These are phyloP conservation scores for Lithodes maja DNA, from an alignment of 2,888 invertebrate species.

Conservation along the genomic window DNA sequence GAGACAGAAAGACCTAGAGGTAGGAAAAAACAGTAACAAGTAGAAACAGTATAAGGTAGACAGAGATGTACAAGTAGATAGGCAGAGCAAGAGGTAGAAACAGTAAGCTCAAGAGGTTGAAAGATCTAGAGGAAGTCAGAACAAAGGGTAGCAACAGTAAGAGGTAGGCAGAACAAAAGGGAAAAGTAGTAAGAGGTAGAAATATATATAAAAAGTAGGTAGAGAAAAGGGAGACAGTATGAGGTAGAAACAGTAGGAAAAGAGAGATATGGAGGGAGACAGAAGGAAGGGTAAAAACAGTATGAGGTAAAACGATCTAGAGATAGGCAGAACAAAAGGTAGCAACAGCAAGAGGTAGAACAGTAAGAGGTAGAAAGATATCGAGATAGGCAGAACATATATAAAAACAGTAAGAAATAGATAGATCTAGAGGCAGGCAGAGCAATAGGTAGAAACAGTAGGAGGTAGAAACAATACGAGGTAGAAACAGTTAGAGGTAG, in stretches of 20 bases:
- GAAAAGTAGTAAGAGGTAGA: background rate
- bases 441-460: background rate
- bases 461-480: background rate
- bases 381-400: too few relatives aligned
- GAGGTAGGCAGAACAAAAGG: background rate
- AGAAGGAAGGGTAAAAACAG: too few relatives aligned
- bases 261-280: background rate
- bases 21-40: background rate
- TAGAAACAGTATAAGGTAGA: background rate
- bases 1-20: background rate
- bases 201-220: background rate
- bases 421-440: background rate
- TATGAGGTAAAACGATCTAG: too few relatives aligned
- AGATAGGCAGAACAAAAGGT: too few relatives aligned
- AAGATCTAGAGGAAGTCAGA: background rate
- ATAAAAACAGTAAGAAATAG: background rate
- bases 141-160: background rate
- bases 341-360: too few relatives aligned
- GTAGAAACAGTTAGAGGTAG: background rate
- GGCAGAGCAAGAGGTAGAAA: background rate
- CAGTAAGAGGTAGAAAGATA: background rate
- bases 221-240: background rate
- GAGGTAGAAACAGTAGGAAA: background rate
- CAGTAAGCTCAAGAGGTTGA: background rate
- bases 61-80: background rate